A percentile compares a stretch with the other conserved stretches of the same genome.
These are phyloP conservation scores for Melanotaenia trifasciata DNA, from an alignment of 2,797 vertebrate species.

Conservation along the genomic window DNA sequence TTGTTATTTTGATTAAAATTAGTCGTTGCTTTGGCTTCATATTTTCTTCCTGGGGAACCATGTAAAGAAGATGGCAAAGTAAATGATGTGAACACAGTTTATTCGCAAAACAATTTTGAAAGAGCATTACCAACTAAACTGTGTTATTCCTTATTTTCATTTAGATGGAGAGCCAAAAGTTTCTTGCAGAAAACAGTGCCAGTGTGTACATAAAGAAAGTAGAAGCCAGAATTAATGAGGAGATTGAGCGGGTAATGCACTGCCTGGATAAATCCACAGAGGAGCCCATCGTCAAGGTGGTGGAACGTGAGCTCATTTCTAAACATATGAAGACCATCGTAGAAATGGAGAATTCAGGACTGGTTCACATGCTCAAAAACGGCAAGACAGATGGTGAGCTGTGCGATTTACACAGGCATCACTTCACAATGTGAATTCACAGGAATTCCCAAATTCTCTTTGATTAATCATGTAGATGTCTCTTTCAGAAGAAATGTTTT, in stretches of 20 bases:
- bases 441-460: background rate
- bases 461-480: conserved; percentile 9
- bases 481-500: conserved; percentile 1
- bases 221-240: conserved; percentile 97
- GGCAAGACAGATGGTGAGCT: conserved; percentile 93
- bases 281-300: conserved; percentile 97
- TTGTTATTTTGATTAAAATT: conserved; percentile 19
- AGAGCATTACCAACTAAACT: background rate
- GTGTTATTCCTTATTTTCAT: conserved; percentile 20
- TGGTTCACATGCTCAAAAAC: conserved; percentile 98
- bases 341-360: conserved; percentile 98
- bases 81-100: background rate
- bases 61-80: background rate
- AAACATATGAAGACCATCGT: conserved; percentile 99
- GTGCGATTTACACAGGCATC: background rate
- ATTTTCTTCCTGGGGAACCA: background rate
- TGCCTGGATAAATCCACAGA: conserved; percentile 97
- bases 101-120: background rate
- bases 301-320: conserved; percentile 96
- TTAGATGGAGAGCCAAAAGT: conserved; percentile 99
- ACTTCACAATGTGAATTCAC: background rate
- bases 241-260: conserved; percentile 98
- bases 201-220: conserved; percentile 99
- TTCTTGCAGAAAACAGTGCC: conserved; percentile 97
- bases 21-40: background rate